Conservation (phyloP, 30 jellyfish, hydroid and myxozoan genomes). For the Mastigias papua region DNA sequence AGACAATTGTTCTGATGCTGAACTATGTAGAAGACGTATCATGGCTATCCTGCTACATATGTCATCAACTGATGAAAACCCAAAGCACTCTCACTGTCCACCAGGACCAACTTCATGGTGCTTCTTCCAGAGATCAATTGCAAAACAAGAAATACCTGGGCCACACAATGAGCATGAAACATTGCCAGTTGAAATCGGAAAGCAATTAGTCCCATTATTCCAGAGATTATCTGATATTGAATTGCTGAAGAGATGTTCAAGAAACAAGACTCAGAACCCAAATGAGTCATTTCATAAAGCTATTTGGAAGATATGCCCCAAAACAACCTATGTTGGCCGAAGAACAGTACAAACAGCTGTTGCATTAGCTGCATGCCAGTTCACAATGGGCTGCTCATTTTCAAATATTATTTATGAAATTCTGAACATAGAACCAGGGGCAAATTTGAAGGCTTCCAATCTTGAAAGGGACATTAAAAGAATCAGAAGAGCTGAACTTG, state of each 20-base stretch:
- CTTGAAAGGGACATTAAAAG: too few relatives aligned
- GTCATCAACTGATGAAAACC: constrained; percentile 44
- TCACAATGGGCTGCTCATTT: constrained; percentile 49
- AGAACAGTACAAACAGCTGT: constrained; percentile 52
- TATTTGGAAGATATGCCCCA: too few relatives aligned
- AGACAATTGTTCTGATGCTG: too few relatives aligned
- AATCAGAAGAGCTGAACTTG: too few relatives aligned
- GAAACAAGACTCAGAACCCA: constrained; percentile 64
- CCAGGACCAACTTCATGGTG: constrained; percentile 35
- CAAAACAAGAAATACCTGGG: constrained; percentile 11
- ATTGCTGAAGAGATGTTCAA: constrained; percentile 10
- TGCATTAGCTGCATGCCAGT: constrained; percentile 58
- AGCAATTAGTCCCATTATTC: not conserved
- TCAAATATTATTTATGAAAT: constrained; percentile 5
- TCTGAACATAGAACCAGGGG: constrained; percentile 37
- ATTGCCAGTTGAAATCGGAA: constrained; percentile 20
- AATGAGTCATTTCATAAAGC: constrained; percentile 72
- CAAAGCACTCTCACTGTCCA: constrained; percentile 49
- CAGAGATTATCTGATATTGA: constrained; percentile 8
- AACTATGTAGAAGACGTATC: constrained; percentile 38
- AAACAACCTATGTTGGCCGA: constrained; percentile 26
- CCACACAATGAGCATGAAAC: constrained; percentile 23
- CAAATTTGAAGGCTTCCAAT: constrained; percentile 10
- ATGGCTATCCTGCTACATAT: constrained; percentile 43
- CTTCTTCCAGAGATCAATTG: constrained; percentile 38